Evolutionary conservation across 2,888 invertebrate species (phyloP), one percentile per base, ranked within the genome.

Genomic region (Orthosia incerta): DNA sequence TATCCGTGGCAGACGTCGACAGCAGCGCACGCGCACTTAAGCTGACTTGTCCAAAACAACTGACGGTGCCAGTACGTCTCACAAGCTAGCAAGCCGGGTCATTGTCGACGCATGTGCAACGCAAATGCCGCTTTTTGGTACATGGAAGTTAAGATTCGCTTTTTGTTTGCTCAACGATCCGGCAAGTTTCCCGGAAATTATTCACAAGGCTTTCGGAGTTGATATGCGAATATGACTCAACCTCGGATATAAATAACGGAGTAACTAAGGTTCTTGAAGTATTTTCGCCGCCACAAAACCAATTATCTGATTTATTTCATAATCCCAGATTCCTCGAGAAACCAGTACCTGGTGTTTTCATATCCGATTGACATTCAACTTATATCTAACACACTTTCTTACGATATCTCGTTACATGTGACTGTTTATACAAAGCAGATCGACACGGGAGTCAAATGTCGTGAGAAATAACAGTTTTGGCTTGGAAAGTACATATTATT

Each of bases 41-140:
- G 68, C 53, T 92, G 91, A 88, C 87, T 86, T 91, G 91, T 92
- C 93, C 94, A 94, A 94, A 95, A 95, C 94, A 94, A 95, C 95
- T 95, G 95, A 89, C 91, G 92, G 92, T 92, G 93, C 94, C 95
- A 89, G 87, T 84, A 76, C 89, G 95, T 95, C 95, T 95, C 93
- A 90, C 78, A 89, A 87, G 87, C 87, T 89, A 87, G 88, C 88
- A 89, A 90, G 91, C 86, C 89, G 90, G 94, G 93, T 94, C 94
- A 94, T 89, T 91, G 90, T 83, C 91, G 89, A 89, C 86, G 83
- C 87, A 89, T 85, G 82, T 87, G 86, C 81, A 79, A 85, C 63
- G 66, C 71, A 76, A 84, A 85, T 71, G 80, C 71, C 60, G 74
- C 71, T 75, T 83, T 86, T 81, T 73, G 74, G 71, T 79, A 76